phyloP scores from a whole-genome alignment of 2,113 vertebrate species.

The Amblyornis subalaris region DNA sequence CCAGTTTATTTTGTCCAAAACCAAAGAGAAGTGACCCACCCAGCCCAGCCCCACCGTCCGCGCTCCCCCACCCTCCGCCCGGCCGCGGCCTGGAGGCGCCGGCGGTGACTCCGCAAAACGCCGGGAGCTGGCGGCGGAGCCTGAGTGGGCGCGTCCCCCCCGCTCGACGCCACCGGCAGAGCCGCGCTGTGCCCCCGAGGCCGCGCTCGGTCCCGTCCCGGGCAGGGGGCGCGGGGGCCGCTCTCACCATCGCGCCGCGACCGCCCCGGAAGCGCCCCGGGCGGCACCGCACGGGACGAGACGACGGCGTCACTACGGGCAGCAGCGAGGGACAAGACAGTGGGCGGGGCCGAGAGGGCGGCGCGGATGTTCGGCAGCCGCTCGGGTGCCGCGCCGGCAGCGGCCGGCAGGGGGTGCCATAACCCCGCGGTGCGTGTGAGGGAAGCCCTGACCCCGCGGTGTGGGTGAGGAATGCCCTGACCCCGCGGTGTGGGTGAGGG shows the following conservation, averaged over 20 bases:
- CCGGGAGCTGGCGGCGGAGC: neutral
- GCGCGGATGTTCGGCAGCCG: neutral
- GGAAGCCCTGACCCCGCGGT: no score
- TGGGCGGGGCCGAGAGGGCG: neutral
- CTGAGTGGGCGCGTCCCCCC: neutral
- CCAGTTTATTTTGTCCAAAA: rapidly evolving
- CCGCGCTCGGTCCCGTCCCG: neutral
- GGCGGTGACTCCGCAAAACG: neutral
- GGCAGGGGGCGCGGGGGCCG: neutral
- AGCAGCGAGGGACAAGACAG: neutral
- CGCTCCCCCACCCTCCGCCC: no score
- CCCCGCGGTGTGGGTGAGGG: no score
- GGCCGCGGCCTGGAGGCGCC: neutral
- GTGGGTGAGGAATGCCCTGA: no score
- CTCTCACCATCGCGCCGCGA: neutral
- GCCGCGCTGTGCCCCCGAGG: no score
- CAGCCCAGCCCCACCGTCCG: neutral
- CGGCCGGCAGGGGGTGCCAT: neutral
- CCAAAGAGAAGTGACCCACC: rapidly evolving
- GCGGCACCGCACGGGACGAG: neutral
- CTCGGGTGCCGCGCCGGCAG: neutral
- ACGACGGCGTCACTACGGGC: neutral
- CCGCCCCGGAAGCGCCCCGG: neutral
- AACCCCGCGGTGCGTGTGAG: neutral
- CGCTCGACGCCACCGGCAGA: no score